These are phyloP conservation scores for Yponomeuta malinellus DNA, from an alignment of 2,888 invertebrate genomes.

Conservation along the genomic window DNA sequence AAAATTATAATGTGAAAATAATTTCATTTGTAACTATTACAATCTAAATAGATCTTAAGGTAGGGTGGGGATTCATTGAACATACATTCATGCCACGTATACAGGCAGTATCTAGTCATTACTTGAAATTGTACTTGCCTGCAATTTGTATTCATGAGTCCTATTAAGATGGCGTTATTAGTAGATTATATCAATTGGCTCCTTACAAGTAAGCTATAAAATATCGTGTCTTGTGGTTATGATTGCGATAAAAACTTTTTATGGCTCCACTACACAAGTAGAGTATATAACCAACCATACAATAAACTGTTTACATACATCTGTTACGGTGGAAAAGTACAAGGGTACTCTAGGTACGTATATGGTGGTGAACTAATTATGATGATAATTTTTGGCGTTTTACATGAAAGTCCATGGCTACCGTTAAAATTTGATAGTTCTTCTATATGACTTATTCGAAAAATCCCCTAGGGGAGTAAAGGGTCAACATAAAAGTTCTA, in stretches of 20 bases:
- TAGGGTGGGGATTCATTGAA: background rate
- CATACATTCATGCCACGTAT: background rate
- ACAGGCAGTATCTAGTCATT: background rate
- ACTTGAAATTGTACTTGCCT: background rate
- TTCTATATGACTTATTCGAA: too few relatives aligned
- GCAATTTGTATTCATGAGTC: constrained; percentile 1
- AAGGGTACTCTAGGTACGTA: too few relatives aligned
- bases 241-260: background rate
- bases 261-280: background rate
- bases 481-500: too few relatives aligned
- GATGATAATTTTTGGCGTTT: too few relatives aligned
- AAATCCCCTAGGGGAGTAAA: too few relatives aligned
- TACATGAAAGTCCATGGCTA: too few relatives aligned
- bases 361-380: too few relatives aligned
- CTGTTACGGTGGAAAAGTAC: too few relatives aligned
- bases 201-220: constrained; percentile 1
- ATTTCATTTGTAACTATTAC: background rate
- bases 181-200: constrained; percentile 1
- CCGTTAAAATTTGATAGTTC: too few relatives aligned
- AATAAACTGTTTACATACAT: too few relatives aligned
- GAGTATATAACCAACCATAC: background rate
- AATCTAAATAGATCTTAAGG: background rate
- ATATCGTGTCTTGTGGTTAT: background rate
- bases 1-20: too few relatives aligned
- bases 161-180: background rate